Percentiles rank a stretch among this genome's conserved stretches.
Evolutionary conservation across 2,888 invertebrate species (phyloP).

Genomic region (Lepidonotus clava): DNA sequence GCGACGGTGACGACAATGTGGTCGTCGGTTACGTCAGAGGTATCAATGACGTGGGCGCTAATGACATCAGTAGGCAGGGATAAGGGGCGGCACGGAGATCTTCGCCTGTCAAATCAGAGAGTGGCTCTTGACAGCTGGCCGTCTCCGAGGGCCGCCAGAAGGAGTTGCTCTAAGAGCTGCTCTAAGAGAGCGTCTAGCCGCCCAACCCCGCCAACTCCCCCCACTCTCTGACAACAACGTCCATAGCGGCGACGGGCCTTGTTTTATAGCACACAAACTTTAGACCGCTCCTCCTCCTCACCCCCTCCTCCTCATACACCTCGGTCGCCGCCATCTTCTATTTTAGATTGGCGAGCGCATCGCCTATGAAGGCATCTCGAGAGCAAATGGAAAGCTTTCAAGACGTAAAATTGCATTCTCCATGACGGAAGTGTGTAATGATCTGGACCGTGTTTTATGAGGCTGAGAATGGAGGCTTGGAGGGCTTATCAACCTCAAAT

Average conservation of each 20-base stretch:
- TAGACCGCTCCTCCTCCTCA: neutral
- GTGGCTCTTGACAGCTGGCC: neutral
- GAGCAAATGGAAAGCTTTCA: slow-evolving; percentile 28
- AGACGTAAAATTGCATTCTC: slow-evolving; percentile 1
- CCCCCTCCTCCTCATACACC: neutral
- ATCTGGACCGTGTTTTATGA: slow-evolving; percentile 1
- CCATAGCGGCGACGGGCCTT: neutral
- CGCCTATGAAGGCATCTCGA: neutral
- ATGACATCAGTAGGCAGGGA: neutral
- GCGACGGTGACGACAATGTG: neutral
- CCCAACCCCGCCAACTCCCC: too few species aligned
- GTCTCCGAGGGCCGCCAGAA: neutral
- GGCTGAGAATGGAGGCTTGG: neutral
- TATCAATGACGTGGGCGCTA: neutral
- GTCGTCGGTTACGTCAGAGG: neutral
- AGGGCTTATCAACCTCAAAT: too few species aligned
- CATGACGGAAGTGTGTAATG: neutral
- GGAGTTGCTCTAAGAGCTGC: neutral
- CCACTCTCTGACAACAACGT: too few species aligned
- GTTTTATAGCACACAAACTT: slow-evolving; percentile 2
- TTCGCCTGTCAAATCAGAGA: neutral
- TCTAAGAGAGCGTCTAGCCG: neutral
- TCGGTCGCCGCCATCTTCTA: neutral
- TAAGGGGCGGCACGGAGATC: neutral
- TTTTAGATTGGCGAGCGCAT: neutral